Conservation (phyloP, 2,113 vertebrate genomes). For the Formicarius rufipectus region DNA sequence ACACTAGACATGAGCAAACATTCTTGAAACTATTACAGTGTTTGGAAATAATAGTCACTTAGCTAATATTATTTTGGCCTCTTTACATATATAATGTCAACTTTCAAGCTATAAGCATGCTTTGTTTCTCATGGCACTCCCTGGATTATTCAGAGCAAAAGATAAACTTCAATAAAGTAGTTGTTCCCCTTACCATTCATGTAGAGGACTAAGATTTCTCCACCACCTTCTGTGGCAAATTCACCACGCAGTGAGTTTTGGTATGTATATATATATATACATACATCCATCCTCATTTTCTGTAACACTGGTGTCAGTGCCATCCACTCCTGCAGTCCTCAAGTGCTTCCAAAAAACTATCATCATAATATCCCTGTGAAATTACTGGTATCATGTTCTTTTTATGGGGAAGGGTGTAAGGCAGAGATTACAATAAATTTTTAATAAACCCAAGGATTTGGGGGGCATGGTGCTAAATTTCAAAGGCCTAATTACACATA, state of each 20-base stretch:
- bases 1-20: not conserved
- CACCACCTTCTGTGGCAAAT: not conserved
- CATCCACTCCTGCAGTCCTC: not conserved
- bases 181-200: not conserved
- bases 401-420: not conserved
- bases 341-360: not conserved
- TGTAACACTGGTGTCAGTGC: too few species aligned
- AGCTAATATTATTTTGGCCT: not conserved
- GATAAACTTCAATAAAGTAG: not conserved
- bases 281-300: not conserved
- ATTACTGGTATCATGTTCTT: not conserved
- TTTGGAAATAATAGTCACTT: not conserved
- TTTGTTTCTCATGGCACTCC: not conserved
- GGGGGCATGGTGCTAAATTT: not conserved
- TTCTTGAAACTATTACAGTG: not conserved
- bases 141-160: not conserved
- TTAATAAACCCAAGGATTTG: not conserved
- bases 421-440: not conserved
- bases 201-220: not conserved
- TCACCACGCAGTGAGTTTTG: not conserved
- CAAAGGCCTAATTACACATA: not conserved
- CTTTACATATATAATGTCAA: not conserved
- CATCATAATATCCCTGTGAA: not conserved
- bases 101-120: not conserved
- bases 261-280: fast-evolving